Percentiles rank a stretch among this genome's conserved stretches.
These are phyloP conservation scores for Mellilla xanthometata DNA, from an alignment of 2,888 invertebrate genomes.

Conservation along the genomic window DNA sequence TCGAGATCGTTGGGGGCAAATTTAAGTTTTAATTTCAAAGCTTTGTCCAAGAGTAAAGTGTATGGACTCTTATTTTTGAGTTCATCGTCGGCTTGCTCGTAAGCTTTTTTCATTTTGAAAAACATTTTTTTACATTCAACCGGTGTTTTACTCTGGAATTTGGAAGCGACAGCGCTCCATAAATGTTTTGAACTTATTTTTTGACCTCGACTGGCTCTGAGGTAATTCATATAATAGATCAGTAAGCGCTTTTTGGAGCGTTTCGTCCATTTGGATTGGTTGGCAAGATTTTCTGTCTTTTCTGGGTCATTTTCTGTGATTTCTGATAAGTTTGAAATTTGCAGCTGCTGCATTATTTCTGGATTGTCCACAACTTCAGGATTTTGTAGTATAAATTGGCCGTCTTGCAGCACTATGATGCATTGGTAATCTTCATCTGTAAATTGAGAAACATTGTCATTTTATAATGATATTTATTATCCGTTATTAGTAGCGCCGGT, in stretches of 20 bases:
- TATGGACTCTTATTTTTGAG: slow-evolving; percentile 40
- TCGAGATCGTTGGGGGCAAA: slow-evolving; percentile 46
- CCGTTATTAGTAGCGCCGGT: no score
- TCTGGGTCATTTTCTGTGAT: slow-evolving; percentile 9
- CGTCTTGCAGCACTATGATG: slow-evolving; percentile 73
- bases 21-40: slow-evolving; percentile 53
- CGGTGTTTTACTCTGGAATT: slow-evolving; percentile 51
- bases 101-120: slow-evolving; percentile 51
- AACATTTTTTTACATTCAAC: slow-evolving; percentile 60
- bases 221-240: slow-evolving; percentile 57
- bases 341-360: slow-evolving; percentile 47
- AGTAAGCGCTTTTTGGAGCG: slow-evolving; percentile 55
- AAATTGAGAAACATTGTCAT: no score
- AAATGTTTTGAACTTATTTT: slow-evolving; percentile 55
- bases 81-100: slow-evolving; percentile 37
- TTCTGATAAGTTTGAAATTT: slow-evolving; percentile 31
- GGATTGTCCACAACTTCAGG: slow-evolving; percentile 13
- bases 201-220: slow-evolving; percentile 50
- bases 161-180: slow-evolving; percentile 60
- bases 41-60: slow-evolving; percentile 50
- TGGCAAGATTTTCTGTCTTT: slow-evolving; percentile 5
- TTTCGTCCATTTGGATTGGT: slow-evolving; percentile 55
- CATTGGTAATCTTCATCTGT: slow-evolving; percentile 75
- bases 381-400: slow-evolving; percentile 42
- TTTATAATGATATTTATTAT: no score